A percentile compares a stretch with the other conserved stretches of the same genome.
phyloP scores from a whole-genome alignment of 2,888 invertebrate species.

The Ischnura elegans region DNA sequence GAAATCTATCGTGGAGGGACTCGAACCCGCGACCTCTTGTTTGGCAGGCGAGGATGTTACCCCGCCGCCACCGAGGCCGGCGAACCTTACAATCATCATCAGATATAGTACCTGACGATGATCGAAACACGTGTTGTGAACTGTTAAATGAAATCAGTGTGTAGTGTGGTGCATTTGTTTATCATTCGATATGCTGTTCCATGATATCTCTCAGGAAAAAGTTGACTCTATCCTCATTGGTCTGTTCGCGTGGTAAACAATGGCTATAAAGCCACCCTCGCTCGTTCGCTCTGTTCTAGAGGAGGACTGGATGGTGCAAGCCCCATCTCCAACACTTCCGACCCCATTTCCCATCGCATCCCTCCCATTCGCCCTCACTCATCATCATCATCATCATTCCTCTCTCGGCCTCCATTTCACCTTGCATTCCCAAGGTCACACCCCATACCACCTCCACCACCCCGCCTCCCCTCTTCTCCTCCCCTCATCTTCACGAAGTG shows the following conservation, averaged over 20 bases:
- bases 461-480: not conserved
- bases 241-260: not conserved
- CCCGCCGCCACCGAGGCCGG: no score
- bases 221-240: not conserved
- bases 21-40: no score
- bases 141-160: no score
- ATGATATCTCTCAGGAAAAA: no score
- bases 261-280: not conserved
- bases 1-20: no score
- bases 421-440: conserved; percentile 31
- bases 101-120: no score
- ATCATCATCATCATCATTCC: conserved; percentile 38
- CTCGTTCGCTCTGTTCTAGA: no score
- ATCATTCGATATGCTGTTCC: no score
- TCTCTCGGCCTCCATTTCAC: conserved; percentile 32
- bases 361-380: conserved; percentile 26
- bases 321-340: not conserved
- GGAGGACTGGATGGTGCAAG: not conserved
- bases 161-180: no score
- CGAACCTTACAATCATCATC: no score
- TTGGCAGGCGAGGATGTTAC: no score
- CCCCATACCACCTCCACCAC: not conserved
- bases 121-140: no score
- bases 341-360: not conserved
- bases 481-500: not conserved